Conservation (phyloP, 1,140 invertebrate species). For the Saccostrea cuccullata region DNA sequence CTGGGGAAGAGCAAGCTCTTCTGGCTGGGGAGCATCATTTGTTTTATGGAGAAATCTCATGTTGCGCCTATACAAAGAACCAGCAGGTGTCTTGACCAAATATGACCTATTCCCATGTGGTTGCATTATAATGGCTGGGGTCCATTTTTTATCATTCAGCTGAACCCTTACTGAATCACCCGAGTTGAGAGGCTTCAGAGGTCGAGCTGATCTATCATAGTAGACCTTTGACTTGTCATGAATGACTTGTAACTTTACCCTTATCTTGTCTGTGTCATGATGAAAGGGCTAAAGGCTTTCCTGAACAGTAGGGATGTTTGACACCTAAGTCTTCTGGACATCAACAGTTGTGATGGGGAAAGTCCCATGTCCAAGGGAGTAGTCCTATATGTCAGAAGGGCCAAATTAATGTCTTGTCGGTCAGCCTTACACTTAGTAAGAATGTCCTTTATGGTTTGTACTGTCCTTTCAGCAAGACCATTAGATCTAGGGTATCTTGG, state of each 20-base stretch:
- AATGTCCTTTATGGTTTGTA: constrained; percentile 62
- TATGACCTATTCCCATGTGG: constrained; percentile 9
- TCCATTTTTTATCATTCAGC: neutral
- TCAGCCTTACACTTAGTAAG: constrained; percentile 38
- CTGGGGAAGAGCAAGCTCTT: too few relatives aligned
- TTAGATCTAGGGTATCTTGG: constrained; percentile 58
- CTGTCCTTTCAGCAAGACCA: constrained; percentile 58
- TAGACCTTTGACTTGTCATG: neutral
- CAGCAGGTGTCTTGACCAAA: neutral
- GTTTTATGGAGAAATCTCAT: neutral
- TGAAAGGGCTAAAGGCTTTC: neutral
- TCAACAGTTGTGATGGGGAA: constrained; percentile 38
- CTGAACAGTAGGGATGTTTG: constrained; percentile 18
- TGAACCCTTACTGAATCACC: constrained; percentile 19
- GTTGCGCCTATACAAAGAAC: neutral
- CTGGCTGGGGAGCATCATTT: neutral
- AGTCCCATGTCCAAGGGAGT: constrained; percentile 10
- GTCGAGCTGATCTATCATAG: constrained; percentile 1
- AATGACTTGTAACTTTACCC: neutral
- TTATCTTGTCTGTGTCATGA: neutral
- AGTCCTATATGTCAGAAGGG: constrained; percentile 22
- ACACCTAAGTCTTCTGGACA: constrained; percentile 20
- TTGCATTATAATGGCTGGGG: neutral
- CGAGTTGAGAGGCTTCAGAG: neutral
- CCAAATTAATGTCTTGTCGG: constrained; percentile 19